Evolutionary conservation across 2,113 vertebrate species (phyloP), one percentile per base, ranked within the genome.

Genomic region (Seriola dumerili): DNA sequence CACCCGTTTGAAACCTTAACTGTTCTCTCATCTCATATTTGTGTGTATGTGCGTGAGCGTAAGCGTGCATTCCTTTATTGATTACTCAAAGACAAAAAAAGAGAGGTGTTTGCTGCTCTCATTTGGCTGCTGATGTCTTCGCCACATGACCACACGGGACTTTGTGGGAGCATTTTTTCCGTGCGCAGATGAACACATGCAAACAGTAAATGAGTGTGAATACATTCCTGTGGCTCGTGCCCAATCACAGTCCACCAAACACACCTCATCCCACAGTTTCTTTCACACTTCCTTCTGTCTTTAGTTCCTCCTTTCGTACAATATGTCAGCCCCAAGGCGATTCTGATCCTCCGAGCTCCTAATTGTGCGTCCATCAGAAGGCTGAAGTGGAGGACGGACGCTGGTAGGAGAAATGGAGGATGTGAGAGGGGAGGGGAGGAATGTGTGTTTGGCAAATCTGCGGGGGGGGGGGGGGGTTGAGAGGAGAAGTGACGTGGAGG

Each of bases 101-200:
- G 50, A 32, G 76, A 75, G 58, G 58, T 16, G 72, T n/a, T 55
- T 80, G 36, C 63, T 54, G 29, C 72, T 70, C 61, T 78, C 68
- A 48, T 23, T 78, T 82, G 52, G 58, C 73, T 66, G 69, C 32
- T 75, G 72, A 83, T 80, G 67, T 48, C 75, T 80, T 74, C 61
- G 34, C 72, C 85, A 84, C 78, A 78, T 86, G 86, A 90, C 75
- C 70, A 69, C 50, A 67, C 80, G 83, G 78, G 81, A 91, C 78
- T 93, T 38, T 83, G 79, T 79, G 52, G 70, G 76, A 74, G 58
- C 7, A 61, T 25, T 68, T 63, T 29, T 65, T 29, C 61, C 34
- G 21, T 6, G 54, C 14, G 36, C 38, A 36, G 32, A 40, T 6
- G 19, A 55, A 57, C 13, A 0, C 55, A 29, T 34, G 59, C 34